Evolutionary conservation across 2,113 vertebrate genomes (phyloP).

Genomic region (Pelecanoides urinatrix): DNA sequence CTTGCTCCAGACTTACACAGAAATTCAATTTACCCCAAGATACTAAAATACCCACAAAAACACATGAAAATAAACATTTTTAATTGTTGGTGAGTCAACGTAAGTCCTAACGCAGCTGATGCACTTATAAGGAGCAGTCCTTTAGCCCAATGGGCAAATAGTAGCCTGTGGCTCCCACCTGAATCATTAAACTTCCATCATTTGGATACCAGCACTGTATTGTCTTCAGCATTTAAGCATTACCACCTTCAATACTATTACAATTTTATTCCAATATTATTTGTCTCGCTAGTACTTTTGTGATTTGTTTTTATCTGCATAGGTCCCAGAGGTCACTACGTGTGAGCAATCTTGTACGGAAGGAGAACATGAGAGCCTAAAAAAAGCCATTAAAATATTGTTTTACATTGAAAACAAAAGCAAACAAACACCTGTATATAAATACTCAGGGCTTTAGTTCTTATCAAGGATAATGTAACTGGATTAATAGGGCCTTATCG

Average conservation of each 20-base stretch:
- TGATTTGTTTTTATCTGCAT: background rate
- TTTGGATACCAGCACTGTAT: background rate
- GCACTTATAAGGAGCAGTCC: background rate
- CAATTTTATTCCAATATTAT: background rate
- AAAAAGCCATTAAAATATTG: background rate
- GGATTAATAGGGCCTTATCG: background rate
- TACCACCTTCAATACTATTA: background rate
- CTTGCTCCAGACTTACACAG: background rate
- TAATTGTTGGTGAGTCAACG: background rate
- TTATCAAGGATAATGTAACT: background rate
- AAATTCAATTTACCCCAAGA: background rate
- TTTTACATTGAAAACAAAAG: background rate
- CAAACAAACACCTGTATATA: background rate
- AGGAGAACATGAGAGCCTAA: background rate
- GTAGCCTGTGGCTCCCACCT: fast-evolving
- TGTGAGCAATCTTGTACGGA: background rate
- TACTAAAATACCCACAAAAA: background rate
- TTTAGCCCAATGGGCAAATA: fast-evolving
- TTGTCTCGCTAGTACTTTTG: background rate
- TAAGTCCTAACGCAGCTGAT: background rate
- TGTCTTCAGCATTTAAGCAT: background rate
- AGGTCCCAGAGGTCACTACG: background rate
- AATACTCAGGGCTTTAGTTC: background rate
- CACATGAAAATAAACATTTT: background rate
- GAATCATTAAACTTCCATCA: background rate